Conservation (phyloP, 64 coral and sea anemone species). For the Montipora capricornis region DNA sequence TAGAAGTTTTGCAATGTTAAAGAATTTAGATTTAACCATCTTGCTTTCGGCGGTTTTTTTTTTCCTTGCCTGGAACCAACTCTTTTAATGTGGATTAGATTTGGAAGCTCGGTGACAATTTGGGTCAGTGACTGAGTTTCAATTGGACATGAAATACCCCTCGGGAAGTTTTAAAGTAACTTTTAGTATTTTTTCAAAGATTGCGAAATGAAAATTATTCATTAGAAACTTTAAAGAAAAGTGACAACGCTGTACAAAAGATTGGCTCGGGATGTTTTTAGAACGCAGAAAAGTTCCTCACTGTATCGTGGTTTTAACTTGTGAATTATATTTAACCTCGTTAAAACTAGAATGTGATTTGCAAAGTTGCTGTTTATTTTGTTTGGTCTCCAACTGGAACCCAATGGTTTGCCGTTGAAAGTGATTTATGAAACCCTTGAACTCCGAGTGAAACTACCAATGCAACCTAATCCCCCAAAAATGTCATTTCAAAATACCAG, state of each 20-base stretch:
- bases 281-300: background rate
- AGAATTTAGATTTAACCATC: background rate
- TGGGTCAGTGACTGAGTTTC: background rate
- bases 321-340: background rate
- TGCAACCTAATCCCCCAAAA: conserved; percentile 6
- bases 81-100: background rate
- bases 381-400: background rate
- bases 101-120: conserved; percentile 8
- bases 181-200: background rate
- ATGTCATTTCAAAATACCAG: background rate
- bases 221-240: conserved; percentile 4
- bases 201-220: background rate
- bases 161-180: background rate
- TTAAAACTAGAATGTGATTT: conserved; percentile 16
- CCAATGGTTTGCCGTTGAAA: conserved; percentile 22
- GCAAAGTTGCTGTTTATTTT: background rate
- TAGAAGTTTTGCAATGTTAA: background rate
- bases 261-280: background rate
- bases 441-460: conserved; percentile 14
- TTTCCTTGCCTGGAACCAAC: background rate
- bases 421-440: background rate
- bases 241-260: background rate
- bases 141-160: conserved; percentile 25
- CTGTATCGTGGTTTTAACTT: conserved; percentile 9
- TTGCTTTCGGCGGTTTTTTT: background rate